These are phyloP conservation scores for Dryobates pubescens DNA, from an alignment of 2,797 vertebrate genomes.

Conservation along the genomic window DNA sequence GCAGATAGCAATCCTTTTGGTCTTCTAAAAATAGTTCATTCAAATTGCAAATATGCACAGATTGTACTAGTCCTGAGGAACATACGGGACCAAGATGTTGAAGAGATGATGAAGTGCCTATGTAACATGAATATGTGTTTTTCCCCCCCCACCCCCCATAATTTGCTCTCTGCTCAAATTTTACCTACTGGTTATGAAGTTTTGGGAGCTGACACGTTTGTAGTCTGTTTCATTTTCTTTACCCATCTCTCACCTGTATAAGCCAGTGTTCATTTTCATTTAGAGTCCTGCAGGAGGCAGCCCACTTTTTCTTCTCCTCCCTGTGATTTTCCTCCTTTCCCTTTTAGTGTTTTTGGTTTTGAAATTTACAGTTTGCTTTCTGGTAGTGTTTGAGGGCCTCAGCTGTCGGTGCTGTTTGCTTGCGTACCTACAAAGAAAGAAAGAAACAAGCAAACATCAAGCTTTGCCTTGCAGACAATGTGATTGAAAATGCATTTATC, in stretches of 20 bases:
- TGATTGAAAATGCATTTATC: background rate
- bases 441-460: background rate
- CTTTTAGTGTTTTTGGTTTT: background rate
- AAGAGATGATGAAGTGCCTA: slow-evolving; percentile 1
- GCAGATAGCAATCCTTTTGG: background rate
- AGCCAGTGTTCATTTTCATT: background rate
- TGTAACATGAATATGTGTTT: background rate
- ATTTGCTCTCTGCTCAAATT: background rate
- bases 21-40: slow-evolving; percentile 37
- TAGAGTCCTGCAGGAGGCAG: background rate
- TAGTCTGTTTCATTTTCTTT: background rate
- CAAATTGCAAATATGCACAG: background rate
- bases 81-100: background rate
- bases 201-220: background rate
- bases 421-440: background rate
- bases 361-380: background rate
- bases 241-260: background rate
- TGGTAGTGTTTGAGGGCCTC: background rate
- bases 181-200: background rate
- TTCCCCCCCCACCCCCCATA: background rate
- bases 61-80: slow-evolving; percentile 2
- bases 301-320: background rate
- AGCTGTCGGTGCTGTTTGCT: background rate
- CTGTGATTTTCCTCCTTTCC: background rate
- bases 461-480: background rate